Percentiles rank a stretch among this genome's conserved stretches.
Evolutionary conservation across 2,888 invertebrate genomes (phyloP).

Genomic region (Serrognathus titanus): DNA sequence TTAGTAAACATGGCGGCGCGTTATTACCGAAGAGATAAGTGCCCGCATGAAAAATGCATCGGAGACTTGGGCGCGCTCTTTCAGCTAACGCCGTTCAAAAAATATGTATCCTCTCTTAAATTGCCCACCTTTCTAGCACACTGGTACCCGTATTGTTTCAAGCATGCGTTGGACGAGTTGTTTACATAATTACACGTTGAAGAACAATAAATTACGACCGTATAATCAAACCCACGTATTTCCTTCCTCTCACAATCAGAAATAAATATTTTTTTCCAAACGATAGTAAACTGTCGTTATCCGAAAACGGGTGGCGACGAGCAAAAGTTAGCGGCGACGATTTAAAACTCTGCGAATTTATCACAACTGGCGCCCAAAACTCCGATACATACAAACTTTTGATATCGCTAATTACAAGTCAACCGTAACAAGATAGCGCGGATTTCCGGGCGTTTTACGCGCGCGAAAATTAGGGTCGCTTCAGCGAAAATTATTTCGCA

Average conservation of each 20-base stretch:
- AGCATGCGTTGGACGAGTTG: background rate
- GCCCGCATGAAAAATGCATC: conserved; percentile 33
- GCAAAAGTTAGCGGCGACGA: no score
- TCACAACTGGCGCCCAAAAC: no score
- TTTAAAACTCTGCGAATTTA: no score
- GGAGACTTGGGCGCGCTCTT: conserved; percentile 6
- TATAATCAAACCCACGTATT: no score
- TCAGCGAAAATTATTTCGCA: no score
- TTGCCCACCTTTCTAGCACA: conserved; percentile 1
- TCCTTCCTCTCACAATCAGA: no score
- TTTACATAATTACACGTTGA: no score
- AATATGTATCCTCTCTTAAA: conserved; percentile 12
- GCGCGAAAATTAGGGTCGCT: no score
- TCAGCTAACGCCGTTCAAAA: conserved; percentile 9
- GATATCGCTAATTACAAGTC: background rate
- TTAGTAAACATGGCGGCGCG: conserved; percentile 28
- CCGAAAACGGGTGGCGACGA: no score
- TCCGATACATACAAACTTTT: background rate
- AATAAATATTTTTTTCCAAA: no score
- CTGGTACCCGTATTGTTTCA: background rate
- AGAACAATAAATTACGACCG: no score
- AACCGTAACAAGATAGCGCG: background rate
- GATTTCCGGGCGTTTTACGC: background rate
- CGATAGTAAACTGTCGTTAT: no score
- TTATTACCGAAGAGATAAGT: conserved; percentile 34